Conservation (phyloP, 2,888 invertebrate genomes). For the Melanotus villosus region DNA sequence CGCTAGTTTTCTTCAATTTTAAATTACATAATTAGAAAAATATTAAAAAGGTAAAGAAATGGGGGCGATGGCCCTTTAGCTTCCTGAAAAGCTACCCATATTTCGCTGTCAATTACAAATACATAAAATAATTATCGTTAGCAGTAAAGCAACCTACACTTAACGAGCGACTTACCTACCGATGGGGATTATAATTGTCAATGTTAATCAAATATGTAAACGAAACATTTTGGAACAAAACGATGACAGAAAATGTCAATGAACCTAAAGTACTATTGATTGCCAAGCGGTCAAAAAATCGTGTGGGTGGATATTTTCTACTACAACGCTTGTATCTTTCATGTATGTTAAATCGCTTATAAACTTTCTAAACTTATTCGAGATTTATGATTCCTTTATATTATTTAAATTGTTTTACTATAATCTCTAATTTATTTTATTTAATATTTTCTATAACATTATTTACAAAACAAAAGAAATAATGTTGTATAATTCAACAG, state of each 20-base stretch:
- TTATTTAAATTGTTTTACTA: no score
- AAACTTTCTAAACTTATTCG: no score
- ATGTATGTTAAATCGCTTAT: no score
- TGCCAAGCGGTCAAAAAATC: not conserved
- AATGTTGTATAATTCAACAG: no score
- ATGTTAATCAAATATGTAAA: constrained; percentile 3
- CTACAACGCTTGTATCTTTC: no score
- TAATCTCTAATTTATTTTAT: no score
- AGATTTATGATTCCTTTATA: no score
- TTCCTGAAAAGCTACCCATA: not conserved
- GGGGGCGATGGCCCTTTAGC: not conserved
- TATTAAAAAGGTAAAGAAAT: not conserved
- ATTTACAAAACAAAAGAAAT: no score
- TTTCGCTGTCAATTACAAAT: not conserved
- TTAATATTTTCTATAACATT: no score
- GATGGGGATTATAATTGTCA: not conserved
- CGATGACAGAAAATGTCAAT: constrained; percentile 15
- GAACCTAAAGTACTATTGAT: constrained; percentile 17
- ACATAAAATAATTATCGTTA: constrained; percentile 8
- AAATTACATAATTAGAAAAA: not conserved
- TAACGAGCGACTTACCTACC: not conserved
- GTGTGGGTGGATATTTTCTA: not conserved
- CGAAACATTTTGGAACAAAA: not conserved
- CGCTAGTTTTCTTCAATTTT: no score
- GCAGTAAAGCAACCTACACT: not conserved